Conservation (phyloP, 2,888 invertebrate genomes). For the Drosophila ochracea region DNA sequence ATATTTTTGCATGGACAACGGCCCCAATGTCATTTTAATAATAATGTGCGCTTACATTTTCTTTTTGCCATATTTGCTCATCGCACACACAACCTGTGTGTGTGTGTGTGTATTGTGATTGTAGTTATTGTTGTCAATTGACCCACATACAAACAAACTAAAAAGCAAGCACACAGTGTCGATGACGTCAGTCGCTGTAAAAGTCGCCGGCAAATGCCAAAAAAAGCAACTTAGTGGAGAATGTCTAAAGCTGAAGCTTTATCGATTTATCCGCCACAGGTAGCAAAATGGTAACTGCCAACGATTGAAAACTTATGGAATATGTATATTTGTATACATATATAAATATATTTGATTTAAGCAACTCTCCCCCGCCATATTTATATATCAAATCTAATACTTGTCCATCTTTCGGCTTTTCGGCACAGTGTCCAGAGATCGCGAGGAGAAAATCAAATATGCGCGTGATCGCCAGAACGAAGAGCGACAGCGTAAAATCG, state of each 20-base stretch:
- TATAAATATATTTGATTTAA: neutral
- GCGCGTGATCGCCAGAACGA: conserved; percentile 95
- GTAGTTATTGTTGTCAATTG: conserved; percentile 75
- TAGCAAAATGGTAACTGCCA: conserved; percentile 33
- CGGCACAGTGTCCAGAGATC: conserved; percentile 85
- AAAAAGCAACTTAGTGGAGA: conserved; percentile 42
- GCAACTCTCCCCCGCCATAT: neutral
- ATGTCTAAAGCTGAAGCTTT: conserved; percentile 41
- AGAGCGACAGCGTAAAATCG: conserved; percentile 94
- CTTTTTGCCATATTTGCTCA: conserved; percentile 73
- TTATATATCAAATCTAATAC: neutral
- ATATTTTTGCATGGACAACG: conserved; percentile 35
- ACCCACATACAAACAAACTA: conserved; percentile 71
- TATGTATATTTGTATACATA: neutral
- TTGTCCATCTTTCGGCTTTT: neutral
- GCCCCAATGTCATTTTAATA: conserved; percentile 76
- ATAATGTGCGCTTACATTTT: conserved; percentile 69
- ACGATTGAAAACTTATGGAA: neutral
- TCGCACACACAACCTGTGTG: conserved; percentile 33
- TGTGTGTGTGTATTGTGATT: conserved; percentile 43
- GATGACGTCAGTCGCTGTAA: conserved; percentile 73
- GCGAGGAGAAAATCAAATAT: conserved; percentile 89
- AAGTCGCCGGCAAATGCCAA: conserved; percentile 71
- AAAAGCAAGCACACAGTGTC: conserved; percentile 48
- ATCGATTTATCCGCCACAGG: conserved; percentile 66